phyloP scores from a whole-genome alignment of 2,888 invertebrate genomes.

The Crematogaster levior region DNA sequence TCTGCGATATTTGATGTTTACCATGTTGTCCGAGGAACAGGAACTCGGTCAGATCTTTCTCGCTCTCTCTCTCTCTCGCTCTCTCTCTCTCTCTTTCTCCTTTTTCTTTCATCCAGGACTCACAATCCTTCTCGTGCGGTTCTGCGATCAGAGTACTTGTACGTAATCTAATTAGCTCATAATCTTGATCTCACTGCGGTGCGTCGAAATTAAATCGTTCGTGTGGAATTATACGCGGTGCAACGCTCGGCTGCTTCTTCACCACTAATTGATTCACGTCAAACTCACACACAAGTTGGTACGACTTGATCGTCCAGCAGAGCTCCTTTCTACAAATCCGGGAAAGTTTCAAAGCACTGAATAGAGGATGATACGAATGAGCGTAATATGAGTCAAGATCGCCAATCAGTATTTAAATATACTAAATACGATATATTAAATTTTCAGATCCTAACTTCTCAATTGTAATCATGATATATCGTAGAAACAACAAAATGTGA shows the following conservation, averaged over 20 bases:
- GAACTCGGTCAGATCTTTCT: not conserved
- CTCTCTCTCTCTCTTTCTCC: not conserved
- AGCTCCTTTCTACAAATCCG: constrained; percentile 12
- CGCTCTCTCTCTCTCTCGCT: not conserved
- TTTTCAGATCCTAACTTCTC: not conserved
- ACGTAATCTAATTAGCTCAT: constrained; percentile 47
- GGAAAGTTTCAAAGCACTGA: not conserved
- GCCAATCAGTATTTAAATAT: not conserved
- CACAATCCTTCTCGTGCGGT: constrained; percentile 10
- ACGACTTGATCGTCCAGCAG: constrained; percentile 30
- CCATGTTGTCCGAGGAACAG: constrained; percentile 1
- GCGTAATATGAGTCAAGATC: not conserved
- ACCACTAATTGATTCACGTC: constrained; percentile 49
- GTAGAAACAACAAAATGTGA: not conserved
- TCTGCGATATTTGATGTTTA: constrained; percentile 41
- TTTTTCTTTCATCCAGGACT: not conserved
- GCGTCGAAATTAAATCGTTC: constrained; percentile 49
- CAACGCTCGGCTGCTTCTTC: constrained; percentile 41
- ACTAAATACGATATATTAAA: not conserved
- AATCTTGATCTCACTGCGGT: constrained; percentile 42
- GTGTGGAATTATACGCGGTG: constrained; percentile 41
- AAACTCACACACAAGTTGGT: constrained; percentile 36
- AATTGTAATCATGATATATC: not conserved
- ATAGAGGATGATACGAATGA: not conserved
- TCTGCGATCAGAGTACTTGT: not conserved